A percentile compares a stretch with the other conserved stretches of the same genome.
These are phyloP conservation scores for Macrobrachium rosenbergii DNA, from an alignment of 1,140 invertebrate genomes.

Conservation along the genomic window DNA sequence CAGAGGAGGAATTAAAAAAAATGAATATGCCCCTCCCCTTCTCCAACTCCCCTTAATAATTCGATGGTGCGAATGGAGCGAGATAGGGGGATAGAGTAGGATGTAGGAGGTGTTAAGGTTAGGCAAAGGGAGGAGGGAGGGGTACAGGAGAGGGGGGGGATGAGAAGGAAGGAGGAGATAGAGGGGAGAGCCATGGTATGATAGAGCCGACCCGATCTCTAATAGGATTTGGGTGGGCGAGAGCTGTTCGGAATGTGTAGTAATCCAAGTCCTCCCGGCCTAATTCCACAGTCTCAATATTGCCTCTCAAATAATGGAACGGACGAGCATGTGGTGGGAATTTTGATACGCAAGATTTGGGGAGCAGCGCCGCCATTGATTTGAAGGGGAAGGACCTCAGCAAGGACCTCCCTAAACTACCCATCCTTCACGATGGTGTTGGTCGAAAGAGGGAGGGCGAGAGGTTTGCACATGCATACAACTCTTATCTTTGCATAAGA, in stretches of 20 bases:
- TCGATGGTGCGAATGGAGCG: background rate
- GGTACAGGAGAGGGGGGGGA: background rate
- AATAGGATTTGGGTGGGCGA: constrained; percentile 1
- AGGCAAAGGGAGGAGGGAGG: constrained; percentile 2
- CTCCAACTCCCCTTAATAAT: too few relatives aligned
- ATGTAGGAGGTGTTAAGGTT: background rate
- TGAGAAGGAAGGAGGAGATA: background rate
- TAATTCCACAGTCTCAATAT: constrained; percentile 32
- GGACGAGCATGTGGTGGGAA: constrained; percentile 5
- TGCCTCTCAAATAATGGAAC: constrained; percentile 35
- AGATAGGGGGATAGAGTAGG: background rate
- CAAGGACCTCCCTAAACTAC: too few relatives aligned
- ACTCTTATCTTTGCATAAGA: too few relatives aligned
- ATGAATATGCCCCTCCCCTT: too few relatives aligned
- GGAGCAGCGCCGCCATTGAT: background rate
- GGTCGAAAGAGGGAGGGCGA: too few relatives aligned
- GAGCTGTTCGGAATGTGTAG: constrained; percentile 1
- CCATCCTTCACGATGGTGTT: too few relatives aligned
- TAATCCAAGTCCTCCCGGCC: background rate
- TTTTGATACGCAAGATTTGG: constrained; percentile 10
- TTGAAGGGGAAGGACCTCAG: background rate
- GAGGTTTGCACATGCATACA: too few relatives aligned
- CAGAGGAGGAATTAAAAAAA: too few relatives aligned
- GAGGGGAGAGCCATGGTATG: background rate
- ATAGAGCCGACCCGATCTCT: background rate